Conservation (phyloP, 2,888 invertebrate genomes). For the Meiosimyza platycephala region DNA sequence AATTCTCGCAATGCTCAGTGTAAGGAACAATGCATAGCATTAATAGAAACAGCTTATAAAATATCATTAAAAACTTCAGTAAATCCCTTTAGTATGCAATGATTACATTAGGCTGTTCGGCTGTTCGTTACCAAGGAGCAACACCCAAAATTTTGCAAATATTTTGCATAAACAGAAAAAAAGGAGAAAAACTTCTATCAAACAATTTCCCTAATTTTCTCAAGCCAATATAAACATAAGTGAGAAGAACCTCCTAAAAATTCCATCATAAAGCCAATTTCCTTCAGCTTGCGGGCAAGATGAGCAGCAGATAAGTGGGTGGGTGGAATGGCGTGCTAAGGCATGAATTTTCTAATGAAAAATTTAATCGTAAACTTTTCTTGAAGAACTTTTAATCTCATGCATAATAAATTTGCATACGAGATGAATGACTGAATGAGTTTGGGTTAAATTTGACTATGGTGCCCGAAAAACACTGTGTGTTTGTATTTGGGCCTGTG, state of each 20-base stretch:
- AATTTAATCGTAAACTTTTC: conserved; percentile 49
- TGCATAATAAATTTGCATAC: conserved; percentile 49
- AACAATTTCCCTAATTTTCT: conserved; percentile 3
- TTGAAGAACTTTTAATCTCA: conserved; percentile 50
- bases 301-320: neutral
- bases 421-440: conserved; percentile 20
- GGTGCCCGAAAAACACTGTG: neutral
- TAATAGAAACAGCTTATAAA: no score
- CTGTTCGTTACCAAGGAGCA: neutral
- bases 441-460: neutral
- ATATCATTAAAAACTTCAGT: no score
- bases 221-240: conserved; percentile 1
- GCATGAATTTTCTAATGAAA: conserved; percentile 44
- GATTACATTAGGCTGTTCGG: no score
- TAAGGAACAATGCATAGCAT: no score
- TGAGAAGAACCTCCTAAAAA: neutral
- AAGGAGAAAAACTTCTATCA: conserved; percentile 17
- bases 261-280: conserved; percentile 4
- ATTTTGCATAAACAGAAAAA: conserved; percentile 2
- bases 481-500: neutral
- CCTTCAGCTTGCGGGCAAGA: neutral
- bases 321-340: neutral
- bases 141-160: neutral
- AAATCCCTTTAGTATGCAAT: no score
- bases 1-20: no score